Base-by-base conservation (phyloP, 2,888 invertebrate genomes). In the Griposia aprilina region DNA sequence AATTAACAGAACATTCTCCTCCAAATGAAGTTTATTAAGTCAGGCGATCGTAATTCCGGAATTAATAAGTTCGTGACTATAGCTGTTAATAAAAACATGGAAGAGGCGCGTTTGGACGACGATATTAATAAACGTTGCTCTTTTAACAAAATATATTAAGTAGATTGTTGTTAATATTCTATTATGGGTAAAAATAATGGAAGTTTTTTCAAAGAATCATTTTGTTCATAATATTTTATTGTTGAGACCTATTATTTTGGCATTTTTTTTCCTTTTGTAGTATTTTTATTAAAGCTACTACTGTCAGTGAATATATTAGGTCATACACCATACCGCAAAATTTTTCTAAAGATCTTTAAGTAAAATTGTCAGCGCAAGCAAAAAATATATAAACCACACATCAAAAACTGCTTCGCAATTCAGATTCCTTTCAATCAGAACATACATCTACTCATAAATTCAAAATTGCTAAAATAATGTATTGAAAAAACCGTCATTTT, bases 401-500 rank as follows among this genome's bases (percentile, higher is more conserved):
- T 50, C 74, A 74, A 70, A 82, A 75, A 48, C 52, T 45, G 50
- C 57, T 81, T 75, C 59, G 48, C 57, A 63, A 20, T 70, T 60
- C 59, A 67, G 55, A 59, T 59, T 85, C 30, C 36, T 50, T 50
- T 62, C 36, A 63, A 77, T 57, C 59, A n/a, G 5, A 73, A 63
- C 60, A 62, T 67, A 78, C 73, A 63, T 67, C 55, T 45, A 84
- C 55, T 70, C 73, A 87, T 76, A 75, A 77, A 84, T 81, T 80
- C 75, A 72, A 78, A 87, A 86, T 74, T 20, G 66, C 68, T 50
- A 78, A 69, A 86, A 80, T 80, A 71, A 55, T 17, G 68, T 71
- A 84, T 88, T 86, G 75, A 83, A 74, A 81, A 80, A 81, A 76
- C 78, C 80, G 75, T 71, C 63, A 77, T 88, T 80, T 87, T 20